A percentile compares a stretch with the other conserved stretches of the same genome.
phyloP scores from a whole-genome alignment of 2,888 invertebrate species.

The Eustalomyia histrio region DNA sequence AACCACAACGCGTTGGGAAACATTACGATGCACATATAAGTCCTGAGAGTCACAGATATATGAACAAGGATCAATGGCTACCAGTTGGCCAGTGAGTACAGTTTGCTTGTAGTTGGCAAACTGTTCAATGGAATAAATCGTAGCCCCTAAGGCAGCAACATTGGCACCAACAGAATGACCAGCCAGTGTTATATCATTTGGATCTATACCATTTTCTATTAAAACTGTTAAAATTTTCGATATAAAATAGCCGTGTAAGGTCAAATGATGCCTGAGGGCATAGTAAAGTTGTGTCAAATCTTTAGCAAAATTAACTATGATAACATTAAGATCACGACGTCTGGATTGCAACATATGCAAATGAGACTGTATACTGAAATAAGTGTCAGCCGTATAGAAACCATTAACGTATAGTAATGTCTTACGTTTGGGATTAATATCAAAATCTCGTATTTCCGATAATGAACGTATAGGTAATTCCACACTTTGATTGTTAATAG shows the following conservation, averaged over 20 bases:
- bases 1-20: conserved; percentile 71
- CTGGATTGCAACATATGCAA: conserved; percentile 70
- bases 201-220: conserved; percentile 66
- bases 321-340: conserved; percentile 73
- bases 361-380: conserved; percentile 74
- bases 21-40: conserved; percentile 70
- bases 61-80: conserved; percentile 75
- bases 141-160: conserved; percentile 75
- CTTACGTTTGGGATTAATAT: conserved; percentile 71
- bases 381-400: conserved; percentile 72
- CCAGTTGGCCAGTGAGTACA: conserved; percentile 69
- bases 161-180: conserved; percentile 77
- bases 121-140: conserved; percentile 64
- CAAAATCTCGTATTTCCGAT: conserved; percentile 74
- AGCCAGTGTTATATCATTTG: conserved; percentile 70
- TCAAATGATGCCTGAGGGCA: conserved; percentile 73
- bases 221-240: conserved; percentile 71
- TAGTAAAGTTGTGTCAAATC: conserved; percentile 74
- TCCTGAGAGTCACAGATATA: conserved; percentile 73
- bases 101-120: conserved; percentile 15
- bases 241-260: conserved; percentile 73
- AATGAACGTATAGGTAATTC: conserved; percentile 73
- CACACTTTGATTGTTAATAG: conserved; percentile 73
- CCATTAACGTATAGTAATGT: conserved; percentile 75
- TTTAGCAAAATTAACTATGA: conserved; percentile 74